Evolutionary conservation across 1,140 invertebrate genomes (phyloP).

Genomic region (Drosophila pandora): DNA sequence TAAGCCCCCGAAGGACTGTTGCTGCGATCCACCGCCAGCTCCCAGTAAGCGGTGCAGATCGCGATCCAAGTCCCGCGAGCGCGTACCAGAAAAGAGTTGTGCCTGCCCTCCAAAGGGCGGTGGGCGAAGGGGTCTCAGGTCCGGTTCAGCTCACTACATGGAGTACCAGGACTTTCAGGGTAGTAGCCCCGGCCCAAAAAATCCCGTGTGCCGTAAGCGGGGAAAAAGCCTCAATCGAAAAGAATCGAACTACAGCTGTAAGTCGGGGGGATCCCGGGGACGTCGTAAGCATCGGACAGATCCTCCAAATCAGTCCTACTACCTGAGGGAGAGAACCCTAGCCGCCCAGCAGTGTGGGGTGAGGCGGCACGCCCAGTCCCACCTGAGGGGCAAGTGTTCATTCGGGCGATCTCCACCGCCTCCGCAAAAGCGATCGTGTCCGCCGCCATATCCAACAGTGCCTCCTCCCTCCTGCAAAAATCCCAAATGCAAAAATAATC

Average conservation of each 20-base stretch:
- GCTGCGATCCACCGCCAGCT: background rate
- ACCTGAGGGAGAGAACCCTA: background rate
- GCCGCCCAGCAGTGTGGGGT: background rate
- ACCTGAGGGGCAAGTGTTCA: background rate
- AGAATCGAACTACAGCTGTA: background rate
- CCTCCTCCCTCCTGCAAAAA: background rate
- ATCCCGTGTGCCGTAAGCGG: background rate
- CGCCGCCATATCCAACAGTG: background rate
- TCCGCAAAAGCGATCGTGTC: background rate
- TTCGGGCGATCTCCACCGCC: background rate
- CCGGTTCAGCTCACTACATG: constrained; percentile 22
- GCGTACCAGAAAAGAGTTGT: background rate
- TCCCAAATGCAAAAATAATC: background rate
- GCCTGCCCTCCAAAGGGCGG: too few species aligned
- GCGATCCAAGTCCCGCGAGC: background rate
- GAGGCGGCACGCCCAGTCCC: background rate
- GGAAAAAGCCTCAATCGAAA: background rate
- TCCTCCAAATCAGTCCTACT: background rate
- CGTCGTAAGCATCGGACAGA: too few species aligned
- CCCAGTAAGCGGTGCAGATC: background rate
- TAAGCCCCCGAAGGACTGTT: background rate
- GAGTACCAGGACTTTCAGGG: constrained; percentile 13
- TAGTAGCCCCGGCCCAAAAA: background rate
- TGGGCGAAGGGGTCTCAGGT: background rate
- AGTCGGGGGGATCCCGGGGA: background rate